Percentiles rank a stretch among this genome's conserved stretches.
phyloP scores from a whole-genome alignment of 2,797 vertebrate species.

The Fratercula arctica region DNA sequence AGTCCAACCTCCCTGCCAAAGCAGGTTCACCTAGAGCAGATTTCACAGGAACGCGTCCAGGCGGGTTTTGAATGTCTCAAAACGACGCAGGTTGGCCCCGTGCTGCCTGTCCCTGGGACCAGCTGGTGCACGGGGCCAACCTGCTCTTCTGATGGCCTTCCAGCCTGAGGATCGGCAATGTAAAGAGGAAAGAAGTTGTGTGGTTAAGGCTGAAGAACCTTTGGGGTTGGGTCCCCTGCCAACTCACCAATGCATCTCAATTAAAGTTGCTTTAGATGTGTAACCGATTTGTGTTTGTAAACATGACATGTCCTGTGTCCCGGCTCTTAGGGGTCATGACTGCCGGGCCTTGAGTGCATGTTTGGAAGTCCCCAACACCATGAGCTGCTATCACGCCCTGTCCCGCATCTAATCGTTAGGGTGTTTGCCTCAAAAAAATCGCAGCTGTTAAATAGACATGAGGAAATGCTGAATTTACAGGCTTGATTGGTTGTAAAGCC shows the following conservation, averaged over 20 bases:
- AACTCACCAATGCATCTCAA: accelerated
- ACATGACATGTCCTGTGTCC: accelerated
- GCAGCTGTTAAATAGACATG: not conserved
- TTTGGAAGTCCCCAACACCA: not conserved
- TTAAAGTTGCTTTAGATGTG: not conserved
- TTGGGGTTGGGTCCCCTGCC: not conserved
- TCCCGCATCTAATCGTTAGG: not conserved
- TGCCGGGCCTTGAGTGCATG: not conserved
- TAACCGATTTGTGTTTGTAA: not conserved
- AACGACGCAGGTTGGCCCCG: too few relatives aligned
- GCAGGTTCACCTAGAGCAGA: too few relatives aligned
- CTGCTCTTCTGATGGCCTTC: not conserved
- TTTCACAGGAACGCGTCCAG: too few relatives aligned
- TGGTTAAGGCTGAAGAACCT: not conserved
- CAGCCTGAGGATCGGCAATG: not conserved
- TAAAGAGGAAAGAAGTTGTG: not conserved
- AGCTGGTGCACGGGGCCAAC: accelerated
- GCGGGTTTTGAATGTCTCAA: too few relatives aligned
- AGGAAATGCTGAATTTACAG: not conserved
- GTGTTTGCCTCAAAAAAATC: not conserved
- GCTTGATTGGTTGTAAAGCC: not conserved
- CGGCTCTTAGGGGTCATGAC: not conserved
- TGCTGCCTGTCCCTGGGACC: not conserved
- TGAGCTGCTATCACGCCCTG: accelerated
- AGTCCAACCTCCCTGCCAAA: too few relatives aligned